phyloP scores from a whole-genome alignment of 2,888 invertebrate genomes.

The Tiliacea citrago region DNA sequence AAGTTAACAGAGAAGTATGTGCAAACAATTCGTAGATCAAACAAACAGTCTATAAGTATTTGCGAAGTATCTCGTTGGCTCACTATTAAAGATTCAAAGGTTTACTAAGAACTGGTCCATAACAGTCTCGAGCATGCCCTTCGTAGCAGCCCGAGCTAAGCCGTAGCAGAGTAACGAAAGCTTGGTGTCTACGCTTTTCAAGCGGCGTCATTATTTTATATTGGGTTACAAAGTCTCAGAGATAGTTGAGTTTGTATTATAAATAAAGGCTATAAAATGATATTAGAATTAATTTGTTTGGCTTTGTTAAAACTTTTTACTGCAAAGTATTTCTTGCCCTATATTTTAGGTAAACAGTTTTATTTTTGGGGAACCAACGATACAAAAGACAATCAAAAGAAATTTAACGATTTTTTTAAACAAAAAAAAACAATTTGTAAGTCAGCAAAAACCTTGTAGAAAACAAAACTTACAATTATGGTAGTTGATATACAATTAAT shows the following conservation, averaged over 20 bases:
- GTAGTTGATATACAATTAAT: not conserved
- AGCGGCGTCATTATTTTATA: not conserved
- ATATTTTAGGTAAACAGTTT: not conserved
- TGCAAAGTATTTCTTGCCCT: not conserved
- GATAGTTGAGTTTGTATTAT: not conserved
- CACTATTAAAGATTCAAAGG: not conserved
- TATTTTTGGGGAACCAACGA: not conserved
- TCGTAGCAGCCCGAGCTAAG: constrained; percentile 16
- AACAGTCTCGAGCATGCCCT: not conserved
- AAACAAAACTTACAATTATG: not conserved
- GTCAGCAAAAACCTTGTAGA: not conserved
- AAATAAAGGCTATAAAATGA: not conserved
- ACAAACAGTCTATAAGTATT: not conserved
- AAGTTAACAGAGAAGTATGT: no score
- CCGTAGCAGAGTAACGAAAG: constrained; percentile 31
- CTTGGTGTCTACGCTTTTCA: not conserved
- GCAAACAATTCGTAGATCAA: not conserved
- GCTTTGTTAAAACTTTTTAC: not conserved
- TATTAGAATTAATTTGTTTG: not conserved
- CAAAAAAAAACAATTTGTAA: no score
- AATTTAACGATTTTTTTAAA: not conserved
- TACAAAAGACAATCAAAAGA: no score
- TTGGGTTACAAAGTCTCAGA: not conserved
- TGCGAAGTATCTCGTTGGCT: not conserved
- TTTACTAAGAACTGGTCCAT: not conserved